Evolutionary conservation across 2,888 invertebrate genomes (phyloP).

Genomic region (Aleiodes testaceus): DNA sequence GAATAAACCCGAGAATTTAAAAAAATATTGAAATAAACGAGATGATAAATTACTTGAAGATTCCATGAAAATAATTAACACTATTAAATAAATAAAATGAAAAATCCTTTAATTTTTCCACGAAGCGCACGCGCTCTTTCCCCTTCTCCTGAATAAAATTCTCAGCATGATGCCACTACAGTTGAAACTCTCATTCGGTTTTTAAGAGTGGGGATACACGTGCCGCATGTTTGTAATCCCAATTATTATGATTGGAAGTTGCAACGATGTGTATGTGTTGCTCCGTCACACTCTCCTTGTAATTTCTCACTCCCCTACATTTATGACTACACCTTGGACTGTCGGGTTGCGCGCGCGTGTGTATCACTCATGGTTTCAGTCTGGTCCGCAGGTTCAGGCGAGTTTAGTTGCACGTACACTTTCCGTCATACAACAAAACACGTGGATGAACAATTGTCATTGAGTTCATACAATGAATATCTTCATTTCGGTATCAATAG

Average conservation of each 20-base stretch:
- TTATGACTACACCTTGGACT: slow-evolving; percentile 12
- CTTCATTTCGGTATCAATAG: too few relatives aligned
- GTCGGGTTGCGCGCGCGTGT: slow-evolving; percentile 15
- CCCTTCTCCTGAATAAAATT: slow-evolving; percentile 17
- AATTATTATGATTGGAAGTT: slow-evolving; percentile 37
- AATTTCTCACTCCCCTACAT: background rate
- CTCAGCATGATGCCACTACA: background rate
- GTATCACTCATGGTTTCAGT: slow-evolving; percentile 27
- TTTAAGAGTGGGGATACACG: slow-evolving; percentile 39
- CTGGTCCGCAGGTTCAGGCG: slow-evolving; percentile 28
- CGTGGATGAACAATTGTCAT: too few relatives aligned
- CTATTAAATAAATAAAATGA: slow-evolving; percentile 10
- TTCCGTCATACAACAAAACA: background rate
- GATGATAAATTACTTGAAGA: too few relatives aligned
- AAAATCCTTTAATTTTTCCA: slow-evolving; percentile 34
- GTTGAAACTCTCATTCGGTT: background rate
- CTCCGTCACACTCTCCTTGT: slow-evolving; percentile 3
- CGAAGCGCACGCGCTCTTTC: slow-evolving; percentile 40
- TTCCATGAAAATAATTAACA: background rate
- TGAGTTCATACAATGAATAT: too few relatives aligned
- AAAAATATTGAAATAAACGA: too few relatives aligned
- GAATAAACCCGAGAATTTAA: too few relatives aligned
- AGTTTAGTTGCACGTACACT: slow-evolving; percentile 2
- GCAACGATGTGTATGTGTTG: slow-evolving; percentile 17
- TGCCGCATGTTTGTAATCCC: slow-evolving; percentile 46